Conservation (phyloP, 2,888 invertebrate genomes). For the Cepaea hortensis region DNA sequence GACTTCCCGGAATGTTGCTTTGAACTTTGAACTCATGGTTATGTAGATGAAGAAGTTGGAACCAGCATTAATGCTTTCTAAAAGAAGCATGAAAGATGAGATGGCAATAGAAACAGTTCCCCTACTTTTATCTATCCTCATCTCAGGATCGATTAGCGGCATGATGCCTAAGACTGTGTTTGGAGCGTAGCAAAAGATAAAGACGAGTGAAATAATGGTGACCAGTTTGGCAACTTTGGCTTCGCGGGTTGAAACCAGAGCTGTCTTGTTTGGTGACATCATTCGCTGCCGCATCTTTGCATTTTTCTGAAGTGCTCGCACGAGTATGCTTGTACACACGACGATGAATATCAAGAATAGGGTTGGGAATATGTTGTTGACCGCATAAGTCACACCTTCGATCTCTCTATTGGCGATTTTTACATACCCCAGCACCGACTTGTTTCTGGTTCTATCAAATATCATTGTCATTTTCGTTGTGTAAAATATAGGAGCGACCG, state of each 20-base stretch:
- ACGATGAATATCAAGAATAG: not conserved
- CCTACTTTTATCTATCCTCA: not conserved
- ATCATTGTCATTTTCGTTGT: not conserved
- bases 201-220: not conserved
- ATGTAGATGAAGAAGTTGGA: slow-evolving; percentile 12
- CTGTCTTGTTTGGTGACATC: no score
- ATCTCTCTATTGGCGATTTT: slow-evolving; percentile 3
- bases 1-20: not conserved
- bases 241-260: not conserved
- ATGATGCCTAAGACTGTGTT: no score
- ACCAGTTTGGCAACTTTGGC: not conserved
- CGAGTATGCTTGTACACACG: not conserved
- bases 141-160: not conserved
- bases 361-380: not conserved
- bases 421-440: not conserved
- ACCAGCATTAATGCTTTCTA: not conserved
- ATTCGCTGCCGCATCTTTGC: not conserved
- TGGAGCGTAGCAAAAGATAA: not conserved
- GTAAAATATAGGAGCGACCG: slow-evolving; percentile 7
- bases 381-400: not conserved
- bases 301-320: not conserved
- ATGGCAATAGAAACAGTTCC: not conserved
- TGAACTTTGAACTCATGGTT: slow-evolving; percentile 8
- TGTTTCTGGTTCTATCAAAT: slow-evolving; percentile 1
- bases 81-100: not conserved